Percentiles rank a stretch among this genome's conserved stretches.
phyloP scores from a whole-genome alignment of 2,113 vertebrate species.

The Malurus elegans region DNA sequence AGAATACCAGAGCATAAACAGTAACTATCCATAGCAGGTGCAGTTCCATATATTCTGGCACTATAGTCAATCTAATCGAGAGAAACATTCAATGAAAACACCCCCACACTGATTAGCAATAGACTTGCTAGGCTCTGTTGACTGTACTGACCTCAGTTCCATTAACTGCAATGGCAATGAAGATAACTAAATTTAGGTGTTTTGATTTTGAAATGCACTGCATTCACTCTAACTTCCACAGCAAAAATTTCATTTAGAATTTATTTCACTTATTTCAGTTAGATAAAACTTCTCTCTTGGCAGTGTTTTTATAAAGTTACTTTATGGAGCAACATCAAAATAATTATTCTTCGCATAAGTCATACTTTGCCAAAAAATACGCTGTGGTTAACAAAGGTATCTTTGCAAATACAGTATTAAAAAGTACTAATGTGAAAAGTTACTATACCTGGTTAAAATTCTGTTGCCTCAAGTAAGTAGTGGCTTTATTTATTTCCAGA shows the following conservation, averaged over 20 bases:
- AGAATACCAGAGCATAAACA: background rate
- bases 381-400: background rate
- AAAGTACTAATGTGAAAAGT: background rate
- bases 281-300: background rate
- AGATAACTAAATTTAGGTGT: background rate
- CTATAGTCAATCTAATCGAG: background rate
- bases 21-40: background rate
- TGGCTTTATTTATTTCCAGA: slow-evolving; percentile 97
- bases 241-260: background rate
- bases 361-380: background rate
- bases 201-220: background rate
- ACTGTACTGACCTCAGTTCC: background rate
- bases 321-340: background rate
- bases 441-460: slow-evolving; percentile 90
- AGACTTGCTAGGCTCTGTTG: background rate
- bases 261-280: background rate
- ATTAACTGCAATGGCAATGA: background rate
- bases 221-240: background rate
- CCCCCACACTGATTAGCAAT: background rate
- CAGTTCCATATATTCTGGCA: background rate
- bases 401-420: background rate
- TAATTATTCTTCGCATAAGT: background rate
- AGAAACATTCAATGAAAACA: background rate
- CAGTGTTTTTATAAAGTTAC: background rate
- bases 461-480: slow-evolving; percentile 92